A percentile compares a stretch with the other conserved stretches of the same genome.
Conservation (phyloP, 2,888 invertebrate genomes). For the Mythimna vitellina region DNA sequence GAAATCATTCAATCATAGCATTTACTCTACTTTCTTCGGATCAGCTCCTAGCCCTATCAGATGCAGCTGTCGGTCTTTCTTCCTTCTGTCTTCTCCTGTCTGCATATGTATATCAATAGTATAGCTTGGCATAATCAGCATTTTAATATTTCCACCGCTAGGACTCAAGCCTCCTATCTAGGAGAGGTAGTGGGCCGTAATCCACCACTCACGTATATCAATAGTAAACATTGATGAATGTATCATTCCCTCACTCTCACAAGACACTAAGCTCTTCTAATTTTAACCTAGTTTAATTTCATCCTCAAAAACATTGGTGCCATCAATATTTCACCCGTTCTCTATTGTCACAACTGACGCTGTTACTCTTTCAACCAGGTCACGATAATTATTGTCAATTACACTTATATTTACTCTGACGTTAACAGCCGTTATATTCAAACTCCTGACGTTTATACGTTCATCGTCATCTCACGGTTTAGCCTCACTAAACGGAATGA, state of each 20-base stretch:
- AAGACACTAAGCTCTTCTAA: background rate
- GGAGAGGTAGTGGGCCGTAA: too few species aligned
- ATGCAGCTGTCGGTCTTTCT: too few species aligned
- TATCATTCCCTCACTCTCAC: background rate
- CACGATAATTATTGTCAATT: slow-evolving; percentile 56
- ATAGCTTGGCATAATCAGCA: too few species aligned
- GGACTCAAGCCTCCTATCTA: too few species aligned
- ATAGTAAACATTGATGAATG: too few species aligned
- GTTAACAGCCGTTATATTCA: slow-evolving; percentile 45
- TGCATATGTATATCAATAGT: too few species aligned
- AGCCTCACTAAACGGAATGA: slow-evolving; percentile 27
- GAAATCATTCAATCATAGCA: background rate
- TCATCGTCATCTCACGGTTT: slow-evolving; percentile 35
- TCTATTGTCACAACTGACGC: slow-evolving; percentile 21
- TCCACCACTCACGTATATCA: too few species aligned
- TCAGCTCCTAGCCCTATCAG: too few species aligned
- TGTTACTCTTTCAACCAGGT: slow-evolving; percentile 43
- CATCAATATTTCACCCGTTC: slow-evolving; percentile 1
- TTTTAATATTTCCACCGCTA: too few species aligned
- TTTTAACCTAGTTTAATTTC: background rate
- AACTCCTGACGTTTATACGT: slow-evolving; percentile 47
- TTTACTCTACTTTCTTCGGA: background rate
- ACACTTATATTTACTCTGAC: slow-evolving; percentile 48
- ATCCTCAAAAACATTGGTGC: background rate
- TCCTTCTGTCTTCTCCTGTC: too few species aligned